Percentiles rank a stretch among this genome's conserved stretches.
These are phyloP conservation scores for Drosophila trapezifrons DNA, from an alignment of 1,140 invertebrate genomes.

Conservation along the genomic window DNA sequence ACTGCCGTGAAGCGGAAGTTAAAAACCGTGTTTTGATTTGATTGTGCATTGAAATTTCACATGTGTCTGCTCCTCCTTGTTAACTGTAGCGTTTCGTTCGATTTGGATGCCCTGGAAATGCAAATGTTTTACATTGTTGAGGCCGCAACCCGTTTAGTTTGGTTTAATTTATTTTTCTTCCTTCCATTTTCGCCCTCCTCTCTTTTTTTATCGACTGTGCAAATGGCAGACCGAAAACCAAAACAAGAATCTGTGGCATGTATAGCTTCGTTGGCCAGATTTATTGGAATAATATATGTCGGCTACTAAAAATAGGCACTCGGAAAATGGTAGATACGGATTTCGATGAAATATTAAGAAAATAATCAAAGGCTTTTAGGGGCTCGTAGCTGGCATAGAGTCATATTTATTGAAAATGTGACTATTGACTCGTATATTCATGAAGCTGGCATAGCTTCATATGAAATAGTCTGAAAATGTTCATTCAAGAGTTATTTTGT, in stretches of 20 bases:
- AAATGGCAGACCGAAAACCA: constrained; percentile 28
- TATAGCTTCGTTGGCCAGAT: constrained; percentile 14
- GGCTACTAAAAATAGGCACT: background rate
- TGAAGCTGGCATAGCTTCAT: background rate
- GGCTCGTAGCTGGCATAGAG: background rate
- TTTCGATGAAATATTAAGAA: background rate
- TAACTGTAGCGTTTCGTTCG: constrained; percentile 54
- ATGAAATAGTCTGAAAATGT: too few relatives aligned
- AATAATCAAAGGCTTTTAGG: background rate
- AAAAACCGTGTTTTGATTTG: constrained; percentile 82
- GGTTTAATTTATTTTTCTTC: constrained; percentile 66
- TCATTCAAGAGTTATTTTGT: too few relatives aligned
- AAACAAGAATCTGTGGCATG: constrained; percentile 18
- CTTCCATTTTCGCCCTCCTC: background rate
- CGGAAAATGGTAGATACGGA: background rate
- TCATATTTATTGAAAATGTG: background rate
- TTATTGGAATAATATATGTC: constrained; percentile 13
- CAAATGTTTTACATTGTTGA: constrained; percentile 73
- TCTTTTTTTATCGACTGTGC: constrained; percentile 14
- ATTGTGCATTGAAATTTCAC: constrained; percentile 74
- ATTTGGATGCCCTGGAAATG: constrained; percentile 44
- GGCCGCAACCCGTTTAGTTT: constrained; percentile 51
- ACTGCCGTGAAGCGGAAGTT: constrained; percentile 79
- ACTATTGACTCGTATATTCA: background rate
- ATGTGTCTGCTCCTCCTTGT: constrained; percentile 25